Base-by-base conservation (phyloP, 2,888 invertebrate species). In the Labia minor region DNA sequence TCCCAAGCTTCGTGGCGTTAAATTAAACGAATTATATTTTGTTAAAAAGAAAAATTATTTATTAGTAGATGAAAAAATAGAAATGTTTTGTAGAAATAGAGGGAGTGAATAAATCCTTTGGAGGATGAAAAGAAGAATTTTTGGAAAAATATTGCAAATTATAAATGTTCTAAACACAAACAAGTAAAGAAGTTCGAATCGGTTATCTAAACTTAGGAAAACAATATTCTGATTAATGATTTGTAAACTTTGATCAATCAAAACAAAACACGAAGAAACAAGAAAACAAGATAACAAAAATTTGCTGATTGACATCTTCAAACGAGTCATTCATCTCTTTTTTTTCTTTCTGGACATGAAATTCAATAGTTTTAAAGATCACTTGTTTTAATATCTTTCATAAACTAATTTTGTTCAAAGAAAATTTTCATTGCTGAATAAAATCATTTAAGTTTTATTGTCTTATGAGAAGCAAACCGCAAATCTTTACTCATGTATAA, bases 381-480 rank as follows among this genome's bases (percentile, higher is more conserved):
- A 65, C 69, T 69, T 68, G 67, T 70, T 69, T 69, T 70, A 70
- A 69, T 70, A 70, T 70, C 70, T 69, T 70, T 70, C 69, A 67
- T 69, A 70, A 69, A 70, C 69, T 70, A 70, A 70, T 70, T 69
- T 70, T 64, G 68, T 67, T 68, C 66, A 66, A 63, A 68, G 65
- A 66, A 70, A 70, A 70, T 70, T 69, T 70, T 70, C 69, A 70
- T 70, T 49, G 70, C 70, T 64, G 69, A 69, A 70, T 69, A 69
- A 70, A 70, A 70, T 70, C 70, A 70, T 70, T 69, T 69, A 69
- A 67, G 69, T 70, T 70, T 70, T 70, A 70, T 69, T 70, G 69
- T 69, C 67, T 64, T 21, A 19, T 37, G 65, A 66, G 66, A 33
- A 67, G 65, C 65, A 21, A 66, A 65, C 69, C 62, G 66, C 69